Base-by-base conservation (phyloP, 2,113 vertebrate genomes). In the Oplegnathus fasciatus region DNA sequence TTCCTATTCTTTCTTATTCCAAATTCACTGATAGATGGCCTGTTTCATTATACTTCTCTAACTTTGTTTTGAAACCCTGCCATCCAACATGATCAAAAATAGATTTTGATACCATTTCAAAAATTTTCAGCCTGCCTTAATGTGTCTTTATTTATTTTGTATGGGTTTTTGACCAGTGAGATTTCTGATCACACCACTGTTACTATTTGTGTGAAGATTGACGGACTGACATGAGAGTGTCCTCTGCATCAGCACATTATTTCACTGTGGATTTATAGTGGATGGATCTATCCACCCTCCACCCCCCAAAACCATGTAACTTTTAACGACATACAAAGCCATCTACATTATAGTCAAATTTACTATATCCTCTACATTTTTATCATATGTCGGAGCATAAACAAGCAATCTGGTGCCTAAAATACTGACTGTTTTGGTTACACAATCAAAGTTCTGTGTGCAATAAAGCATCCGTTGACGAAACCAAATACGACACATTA, bases 1-100 rank as follows among this genome's bases (percentile, higher is more conserved):
- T 50, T 62, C 17, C 15, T 40, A 32, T 60, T 73, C 24, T 44
- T 40, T 77, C 28, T 46, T 68, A 61, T 77, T 82, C 24, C 4
- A 69, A 37, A 73, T 61, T 70, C 34, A 60, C n/a, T 50, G 32
- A 75, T 42, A 42, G 6, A 48, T 30, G 68, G 14, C 22, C 58
- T 10, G 54, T 46, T 67, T 55, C 58, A 66, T 75, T 71, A 60
- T 42, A 8, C 22, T 32, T n/a, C 20, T 70, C 50, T 14, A 66
- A 75, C 50, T 77, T 64, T 66, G 37, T 62, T 75, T 62, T 65
- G 40, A 55, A 42, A 30, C 6, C 50, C 34, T 20, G 15, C 11
- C 26, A 54, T 55, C 18, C 2, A 72, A 66, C 17, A 18, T 52
- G 34, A 67, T 70, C 17, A 28, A 32, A 69, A 81, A 78, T 15